Percentiles rank a stretch among this genome's conserved stretches.
phyloP scores from a whole-genome alignment of 2,797 vertebrate genomes.

The Sebastes trivittatus region DNA sequence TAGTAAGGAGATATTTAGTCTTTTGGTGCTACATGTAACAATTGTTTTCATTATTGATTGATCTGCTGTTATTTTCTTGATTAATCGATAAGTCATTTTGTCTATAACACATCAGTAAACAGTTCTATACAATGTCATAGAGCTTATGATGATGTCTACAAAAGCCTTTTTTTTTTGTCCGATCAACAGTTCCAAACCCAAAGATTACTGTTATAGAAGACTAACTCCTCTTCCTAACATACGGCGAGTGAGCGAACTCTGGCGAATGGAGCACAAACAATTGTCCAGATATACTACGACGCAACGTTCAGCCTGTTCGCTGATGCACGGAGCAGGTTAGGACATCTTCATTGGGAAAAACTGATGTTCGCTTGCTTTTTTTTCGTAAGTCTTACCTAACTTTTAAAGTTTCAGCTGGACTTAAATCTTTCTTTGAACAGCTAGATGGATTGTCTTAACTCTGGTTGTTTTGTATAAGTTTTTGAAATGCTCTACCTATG shows the following conservation, averaged over 20 bases:
- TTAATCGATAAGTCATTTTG: not conserved
- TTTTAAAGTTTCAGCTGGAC: not conserved
- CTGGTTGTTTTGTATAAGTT: not conserved
- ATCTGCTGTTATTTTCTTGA: not conserved
- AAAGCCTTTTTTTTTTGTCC: not conserved
- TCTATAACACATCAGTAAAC: not conserved
- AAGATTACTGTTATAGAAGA: not conserved
- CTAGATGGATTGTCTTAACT: not conserved
- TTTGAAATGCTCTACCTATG: not conserved
- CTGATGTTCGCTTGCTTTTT: too few species aligned
- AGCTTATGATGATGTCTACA: not conserved
- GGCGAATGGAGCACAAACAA: too few species aligned
- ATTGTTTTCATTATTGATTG: not conserved
- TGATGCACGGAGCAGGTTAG: too few species aligned
- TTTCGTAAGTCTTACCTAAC: accelerated
- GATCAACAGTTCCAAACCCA: not conserved
- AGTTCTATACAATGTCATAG: not conserved
- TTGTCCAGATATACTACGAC: too few species aligned
- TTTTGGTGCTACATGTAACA: too few species aligned
- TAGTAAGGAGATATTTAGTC: not conserved
- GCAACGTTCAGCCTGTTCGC: too few species aligned
- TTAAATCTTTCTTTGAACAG: not conserved
- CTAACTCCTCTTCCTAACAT: too few species aligned
- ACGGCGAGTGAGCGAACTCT: too few species aligned
- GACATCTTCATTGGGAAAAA: too few species aligned